Percentiles rank a stretch among this genome's conserved stretches.
phyloP scores from a whole-genome alignment of 2,888 invertebrate species.

The Diabrotica balteata region DNA sequence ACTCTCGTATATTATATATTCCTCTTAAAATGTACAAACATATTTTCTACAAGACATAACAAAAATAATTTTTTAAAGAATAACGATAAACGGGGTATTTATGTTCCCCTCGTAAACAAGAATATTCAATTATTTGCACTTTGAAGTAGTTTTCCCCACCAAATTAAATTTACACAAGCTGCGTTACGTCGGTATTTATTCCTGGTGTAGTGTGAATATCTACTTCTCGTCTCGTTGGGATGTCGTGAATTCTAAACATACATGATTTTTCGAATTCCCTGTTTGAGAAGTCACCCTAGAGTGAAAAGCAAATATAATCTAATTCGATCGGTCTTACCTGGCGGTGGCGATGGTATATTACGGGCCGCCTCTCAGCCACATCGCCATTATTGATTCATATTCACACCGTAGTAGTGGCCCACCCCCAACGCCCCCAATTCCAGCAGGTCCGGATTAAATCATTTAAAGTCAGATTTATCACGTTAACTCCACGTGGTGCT shows the following conservation, averaged over 20 bases:
- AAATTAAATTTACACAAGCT: not conserved
- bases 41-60: too few relatives aligned
- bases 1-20: too few relatives aligned
- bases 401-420: conserved; percentile 20
- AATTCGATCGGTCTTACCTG: conserved; percentile 1
- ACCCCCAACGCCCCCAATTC: conserved; percentile 2
- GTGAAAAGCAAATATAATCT: conserved; percentile 2
- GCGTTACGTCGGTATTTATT: not conserved
- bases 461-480: not conserved
- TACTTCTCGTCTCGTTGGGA: too few relatives aligned
- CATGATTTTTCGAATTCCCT: not conserved
- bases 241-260: not conserved
- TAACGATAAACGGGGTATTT: too few relatives aligned
- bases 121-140: too few relatives aligned
- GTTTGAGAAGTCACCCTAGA: not conserved
- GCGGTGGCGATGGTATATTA: conserved; percentile 11
- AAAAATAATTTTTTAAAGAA: too few relatives aligned
- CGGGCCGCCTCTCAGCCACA: conserved; percentile 15
- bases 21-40: too few relatives aligned
- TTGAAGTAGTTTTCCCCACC: too few relatives aligned
- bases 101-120: too few relatives aligned
- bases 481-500: too few relatives aligned
- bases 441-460: not conserved
- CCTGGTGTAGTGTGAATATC: not conserved
- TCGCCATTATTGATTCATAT: conserved; percentile 23